Percentiles rank a stretch among this genome's conserved stretches.
phyloP scores from a whole-genome alignment of 2,113 vertebrate species.

The Gadus macrocephalus region DNA sequence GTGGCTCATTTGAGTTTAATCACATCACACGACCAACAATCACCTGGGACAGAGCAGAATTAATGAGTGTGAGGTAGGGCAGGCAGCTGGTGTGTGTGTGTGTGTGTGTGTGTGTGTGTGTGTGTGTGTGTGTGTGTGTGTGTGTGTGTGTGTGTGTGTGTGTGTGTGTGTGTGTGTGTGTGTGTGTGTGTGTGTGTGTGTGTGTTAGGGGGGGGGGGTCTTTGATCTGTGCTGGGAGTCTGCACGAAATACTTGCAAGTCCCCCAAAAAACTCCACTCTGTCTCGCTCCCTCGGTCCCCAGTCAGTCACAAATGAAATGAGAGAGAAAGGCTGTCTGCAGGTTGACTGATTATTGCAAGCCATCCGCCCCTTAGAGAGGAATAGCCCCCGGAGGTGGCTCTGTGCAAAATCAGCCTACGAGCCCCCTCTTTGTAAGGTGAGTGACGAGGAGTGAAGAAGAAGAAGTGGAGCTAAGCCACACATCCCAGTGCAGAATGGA shows the following conservation, averaged over 20 bases:
- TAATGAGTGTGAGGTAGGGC: slow-evolving; percentile 55
- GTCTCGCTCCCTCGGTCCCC: slow-evolving; percentile 3
- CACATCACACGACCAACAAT: slow-evolving; percentile 48
- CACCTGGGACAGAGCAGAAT: slow-evolving; percentile 51
- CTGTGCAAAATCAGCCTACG: no score
- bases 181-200: no score
- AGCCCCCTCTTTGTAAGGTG: no score
- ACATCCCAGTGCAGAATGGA: no score
- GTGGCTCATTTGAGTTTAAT: slow-evolving; percentile 55
- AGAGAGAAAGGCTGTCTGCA: slow-evolving; percentile 41
- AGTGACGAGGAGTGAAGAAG: no score
- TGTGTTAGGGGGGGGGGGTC: no score
- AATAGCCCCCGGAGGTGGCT: slow-evolving; percentile 24
- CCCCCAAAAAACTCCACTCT: neutral
- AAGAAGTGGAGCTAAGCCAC: no score
- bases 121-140: neutral
- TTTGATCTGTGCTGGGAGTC: slow-evolving; percentile 26
- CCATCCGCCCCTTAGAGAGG: slow-evolving; percentile 33
- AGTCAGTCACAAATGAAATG: slow-evolving; percentile 41
- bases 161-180: no score
- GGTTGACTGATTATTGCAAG: slow-evolving; percentile 40
- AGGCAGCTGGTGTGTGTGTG: slow-evolving; percentile 45
- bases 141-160: no score
- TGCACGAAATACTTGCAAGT: slow-evolving; percentile 36
- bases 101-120: neutral